A percentile compares a stretch with the other conserved stretches of the same genome.
Conservation (phyloP, 2,797 vertebrate genomes). For the Acrossocheilus wenchowensis region DNA sequence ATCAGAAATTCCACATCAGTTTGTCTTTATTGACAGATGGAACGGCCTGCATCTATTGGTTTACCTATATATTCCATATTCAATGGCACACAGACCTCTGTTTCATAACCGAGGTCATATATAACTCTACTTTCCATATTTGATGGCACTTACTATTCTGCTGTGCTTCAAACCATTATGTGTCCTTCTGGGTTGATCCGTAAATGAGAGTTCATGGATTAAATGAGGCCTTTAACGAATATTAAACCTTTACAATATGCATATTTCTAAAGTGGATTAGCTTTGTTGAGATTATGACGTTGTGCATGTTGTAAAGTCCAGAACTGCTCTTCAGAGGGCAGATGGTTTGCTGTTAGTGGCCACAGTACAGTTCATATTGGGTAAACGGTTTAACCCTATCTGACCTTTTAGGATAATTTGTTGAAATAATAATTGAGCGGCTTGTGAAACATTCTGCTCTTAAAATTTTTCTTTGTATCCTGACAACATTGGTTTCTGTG, state of each 20-base stretch:
- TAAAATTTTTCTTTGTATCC: not conserved
- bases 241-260: slow-evolving; percentile 31
- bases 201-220: slow-evolving; percentile 34
- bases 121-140: not conserved
- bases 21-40: slow-evolving; percentile 7
- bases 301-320: not conserved
- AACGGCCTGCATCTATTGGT: not conserved
- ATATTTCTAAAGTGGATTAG: slow-evolving; percentile 41
- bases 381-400: not conserved
- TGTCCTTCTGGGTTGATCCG: not conserved
- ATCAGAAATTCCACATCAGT: not conserved
- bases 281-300: slow-evolving; percentile 22
- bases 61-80: not conserved
- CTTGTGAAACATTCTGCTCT: not conserved
- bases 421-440: not conserved
- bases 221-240: slow-evolving; percentile 15
- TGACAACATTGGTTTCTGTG: not conserved
- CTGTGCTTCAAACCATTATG: slow-evolving; percentile 20
- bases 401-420: not conserved
- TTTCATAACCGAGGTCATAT: slow-evolving; percentile 7
- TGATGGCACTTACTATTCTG: not conserved
- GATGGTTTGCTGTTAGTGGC: slow-evolving; percentile 1
- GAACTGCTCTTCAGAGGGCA: slow-evolving; percentile 12
- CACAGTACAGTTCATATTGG: not conserved
- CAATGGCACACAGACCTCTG: not conserved